Percentiles rank a stretch among this genome's conserved stretches.
phyloP scores from a whole-genome alignment of 2,113 vertebrate species.

The Oxyura jamaicensis region DNA sequence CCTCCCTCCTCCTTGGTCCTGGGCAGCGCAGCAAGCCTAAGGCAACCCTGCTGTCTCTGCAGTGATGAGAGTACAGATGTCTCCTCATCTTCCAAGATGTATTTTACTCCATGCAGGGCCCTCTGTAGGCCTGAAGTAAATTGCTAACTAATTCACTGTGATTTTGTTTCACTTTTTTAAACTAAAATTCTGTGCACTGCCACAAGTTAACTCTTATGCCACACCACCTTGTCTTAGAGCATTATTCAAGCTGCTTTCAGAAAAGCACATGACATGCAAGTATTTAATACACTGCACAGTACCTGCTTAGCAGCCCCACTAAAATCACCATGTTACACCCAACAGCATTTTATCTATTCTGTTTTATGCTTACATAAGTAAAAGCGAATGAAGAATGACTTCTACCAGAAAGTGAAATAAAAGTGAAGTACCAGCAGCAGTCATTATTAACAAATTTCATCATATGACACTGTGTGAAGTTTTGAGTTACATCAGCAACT shows the following conservation, averaged over 20 bases:
- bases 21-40: neutral
- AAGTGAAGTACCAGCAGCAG: neutral
- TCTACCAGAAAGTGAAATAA: neutral
- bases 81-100: neutral
- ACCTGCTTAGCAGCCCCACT: neutral
- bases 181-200: neutral
- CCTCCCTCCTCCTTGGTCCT: neutral
- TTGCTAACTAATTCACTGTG: neutral
- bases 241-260: neutral
- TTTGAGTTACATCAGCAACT: neutral
- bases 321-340: neutral
- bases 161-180: neutral
- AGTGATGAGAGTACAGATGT: neutral
- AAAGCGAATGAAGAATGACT: neutral
- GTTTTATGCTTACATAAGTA: neutral
- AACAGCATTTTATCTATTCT: neutral
- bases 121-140: neutral
- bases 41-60: neutral
- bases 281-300: neutral
- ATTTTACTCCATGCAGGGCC: neutral
- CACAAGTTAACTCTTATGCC: neutral
- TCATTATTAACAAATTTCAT: neutral
- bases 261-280: neutral
- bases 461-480: neutral
- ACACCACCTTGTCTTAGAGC: neutral